These are phyloP conservation scores for Mobula hypostoma DNA, from an alignment of 2,113 vertebrate species.

Conservation along the genomic window DNA sequence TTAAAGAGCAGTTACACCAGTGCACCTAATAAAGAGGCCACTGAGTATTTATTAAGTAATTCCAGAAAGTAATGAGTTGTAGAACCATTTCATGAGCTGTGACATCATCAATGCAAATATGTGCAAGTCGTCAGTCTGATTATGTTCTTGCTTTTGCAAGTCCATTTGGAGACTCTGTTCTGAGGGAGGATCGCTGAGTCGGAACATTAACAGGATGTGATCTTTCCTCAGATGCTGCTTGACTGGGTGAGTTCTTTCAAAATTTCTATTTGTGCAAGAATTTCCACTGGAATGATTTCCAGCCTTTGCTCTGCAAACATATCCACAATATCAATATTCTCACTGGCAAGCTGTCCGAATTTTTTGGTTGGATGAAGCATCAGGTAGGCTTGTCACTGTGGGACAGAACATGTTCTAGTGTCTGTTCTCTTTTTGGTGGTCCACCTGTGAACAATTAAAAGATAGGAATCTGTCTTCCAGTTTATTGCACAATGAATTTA, in stretches of 20 bases:
- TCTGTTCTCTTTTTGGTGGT: background rate
- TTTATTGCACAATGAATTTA: background rate
- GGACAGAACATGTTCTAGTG: background rate
- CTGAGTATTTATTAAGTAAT: background rate
- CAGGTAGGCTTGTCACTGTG: background rate
- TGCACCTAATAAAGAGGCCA: too few relatives aligned
- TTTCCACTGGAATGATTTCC: background rate
- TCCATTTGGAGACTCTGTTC: too few relatives aligned
- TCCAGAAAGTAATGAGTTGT: background rate
- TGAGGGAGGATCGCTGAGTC: too few relatives aligned
- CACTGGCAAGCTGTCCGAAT: background rate
- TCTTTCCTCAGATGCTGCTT: too few relatives aligned
- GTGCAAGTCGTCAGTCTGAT: background rate
- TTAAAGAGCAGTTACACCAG: too few relatives aligned
- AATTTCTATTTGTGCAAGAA: too few relatives aligned
- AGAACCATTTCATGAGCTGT: background rate
- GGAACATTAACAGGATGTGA: too few relatives aligned
- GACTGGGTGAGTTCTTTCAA: too few relatives aligned
- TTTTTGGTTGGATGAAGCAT: background rate
- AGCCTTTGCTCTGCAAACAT: background rate
- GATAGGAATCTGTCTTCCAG: background rate
- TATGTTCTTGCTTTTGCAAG: too few relatives aligned
- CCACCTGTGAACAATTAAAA: background rate
- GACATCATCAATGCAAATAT: background rate
- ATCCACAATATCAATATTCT: background rate